Evolutionary conservation across 2,797 vertebrate genomes (phyloP).

Genomic region (Calcarius lapponicus): DNA sequence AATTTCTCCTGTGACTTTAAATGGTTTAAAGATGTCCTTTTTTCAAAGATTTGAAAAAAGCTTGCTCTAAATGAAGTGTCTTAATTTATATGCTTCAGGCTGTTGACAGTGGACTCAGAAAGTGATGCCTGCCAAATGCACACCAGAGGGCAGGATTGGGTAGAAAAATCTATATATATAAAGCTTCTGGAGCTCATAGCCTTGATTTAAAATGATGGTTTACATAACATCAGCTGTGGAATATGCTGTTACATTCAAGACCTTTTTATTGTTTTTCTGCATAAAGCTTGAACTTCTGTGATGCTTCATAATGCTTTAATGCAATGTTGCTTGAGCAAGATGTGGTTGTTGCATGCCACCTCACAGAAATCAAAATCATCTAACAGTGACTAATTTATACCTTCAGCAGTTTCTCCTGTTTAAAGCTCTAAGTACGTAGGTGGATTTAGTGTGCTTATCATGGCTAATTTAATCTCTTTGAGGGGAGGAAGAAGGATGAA

Average conservation of each 20-base stretch:
- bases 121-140: neutral
- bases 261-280: neutral
- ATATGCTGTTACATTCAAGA: neutral
- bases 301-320: neutral
- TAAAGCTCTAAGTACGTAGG: neutral
- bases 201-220: neutral
- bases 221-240: neutral
- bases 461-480: neutral
- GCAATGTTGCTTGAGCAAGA: neutral
- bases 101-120: neutral
- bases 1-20: neutral
- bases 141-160: conserved; percentile 55
- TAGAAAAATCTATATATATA: neutral
- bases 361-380: neutral
- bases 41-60: neutral
- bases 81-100: neutral
- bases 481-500: neutral
- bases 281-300: neutral
- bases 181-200: neutral
- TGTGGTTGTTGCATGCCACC: neutral
- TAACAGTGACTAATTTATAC: neutral
- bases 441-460: neutral
- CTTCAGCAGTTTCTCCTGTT: neutral
- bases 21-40: neutral
- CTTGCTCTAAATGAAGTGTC: neutral